Base-by-base conservation (phyloP, 2,797 vertebrate genomes). In the Pempheris klunzingeri region DNA sequence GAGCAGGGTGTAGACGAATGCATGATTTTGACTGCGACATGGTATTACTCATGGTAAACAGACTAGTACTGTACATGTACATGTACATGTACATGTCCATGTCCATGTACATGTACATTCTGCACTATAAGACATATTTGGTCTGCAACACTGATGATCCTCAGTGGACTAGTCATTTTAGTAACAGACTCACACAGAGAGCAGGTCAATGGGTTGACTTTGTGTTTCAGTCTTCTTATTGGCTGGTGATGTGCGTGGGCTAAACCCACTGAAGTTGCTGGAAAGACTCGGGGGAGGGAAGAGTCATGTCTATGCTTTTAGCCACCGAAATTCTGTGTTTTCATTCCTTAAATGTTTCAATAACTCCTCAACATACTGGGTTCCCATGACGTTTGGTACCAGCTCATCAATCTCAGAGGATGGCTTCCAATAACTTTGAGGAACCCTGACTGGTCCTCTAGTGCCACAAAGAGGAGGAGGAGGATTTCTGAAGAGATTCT, bases 1-100 rank as follows among this genome's bases (percentile, higher is more conserved):
- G 46, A 63, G 41, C 52, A 53, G 52, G 60, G 62, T 49, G 36
- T 41, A 28, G 34, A 71, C 75, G 57, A 81, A 64, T 46, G 67
- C 67, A 26, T 47, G 68, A 53, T 74, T 49, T 71, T 28, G 62
- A 61, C 69, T 69, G 47, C 18, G 22, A 77, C 67, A 60, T 53
- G 41, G 59, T 9, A 61, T 65, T 74, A 80, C 26, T 84, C 84
- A 78, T 14, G 20, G 55, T 26, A 4, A 68, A 73, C 49, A 26
- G 32, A 14, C 20, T 30, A 43, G 24, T 1, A 7, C 41, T 68
- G 55, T n/a, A 55, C 26, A 62, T 15, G 30, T n/a, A n/a, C n/a
- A n/a, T n/a, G n/a, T n/a, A n/a, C n/a, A n/a, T n/a, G n/a, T n/a
- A n/a, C n/a, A n/a, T n/a, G n/a, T n/a, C n/a, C n/a, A n/a, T n/a